These are phyloP conservation scores for Drosophila pseudoobscura DNA, from an alignment of 1,140 invertebrate species.

Conservation along the genomic window DNA sequence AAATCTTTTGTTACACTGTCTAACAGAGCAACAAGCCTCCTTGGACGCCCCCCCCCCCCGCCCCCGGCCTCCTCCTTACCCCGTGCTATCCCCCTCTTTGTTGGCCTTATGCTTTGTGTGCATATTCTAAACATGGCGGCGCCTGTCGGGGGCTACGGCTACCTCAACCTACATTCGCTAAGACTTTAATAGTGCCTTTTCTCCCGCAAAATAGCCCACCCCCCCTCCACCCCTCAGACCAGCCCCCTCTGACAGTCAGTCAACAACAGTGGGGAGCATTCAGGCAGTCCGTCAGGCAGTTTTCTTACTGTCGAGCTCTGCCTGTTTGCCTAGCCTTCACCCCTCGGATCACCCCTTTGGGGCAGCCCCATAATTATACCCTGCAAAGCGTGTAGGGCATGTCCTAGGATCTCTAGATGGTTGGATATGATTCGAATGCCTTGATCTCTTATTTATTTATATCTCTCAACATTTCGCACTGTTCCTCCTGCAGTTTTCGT, in stretches of 20 bases:
- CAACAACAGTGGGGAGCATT: conserved; percentile 55
- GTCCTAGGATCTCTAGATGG: background rate
- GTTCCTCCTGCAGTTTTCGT: no score
- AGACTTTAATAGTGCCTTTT: conserved; percentile 68
- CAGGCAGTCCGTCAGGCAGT: conserved; percentile 60
- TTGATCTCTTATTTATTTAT: background rate
- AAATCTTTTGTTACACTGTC: conserved; percentile 80
- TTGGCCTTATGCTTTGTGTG: conserved; percentile 76
- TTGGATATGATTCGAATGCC: no score
- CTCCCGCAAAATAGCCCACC: conserved; percentile 18
- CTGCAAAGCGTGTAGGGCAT: conserved; percentile 14
- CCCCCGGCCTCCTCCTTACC: background rate
- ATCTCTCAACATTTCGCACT: background rate
- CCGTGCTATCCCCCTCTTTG: conserved; percentile 50
- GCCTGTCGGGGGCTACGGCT: conserved; percentile 71
- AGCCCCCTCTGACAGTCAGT: conserved; percentile 39
- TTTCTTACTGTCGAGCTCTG: conserved; percentile 48
- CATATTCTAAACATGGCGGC: conserved; percentile 79
- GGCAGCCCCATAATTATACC: conserved; percentile 36
- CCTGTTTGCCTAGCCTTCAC: conserved; percentile 63
- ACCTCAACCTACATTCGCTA: conserved; percentile 77
- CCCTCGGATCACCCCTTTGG: background rate
- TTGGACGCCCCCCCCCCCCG: background rate
- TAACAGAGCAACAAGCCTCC: conserved; percentile 55
- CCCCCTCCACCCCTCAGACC: no score